Conservation (phyloP, 2,888 invertebrate species). For the Ypsolopha sequella region DNA sequence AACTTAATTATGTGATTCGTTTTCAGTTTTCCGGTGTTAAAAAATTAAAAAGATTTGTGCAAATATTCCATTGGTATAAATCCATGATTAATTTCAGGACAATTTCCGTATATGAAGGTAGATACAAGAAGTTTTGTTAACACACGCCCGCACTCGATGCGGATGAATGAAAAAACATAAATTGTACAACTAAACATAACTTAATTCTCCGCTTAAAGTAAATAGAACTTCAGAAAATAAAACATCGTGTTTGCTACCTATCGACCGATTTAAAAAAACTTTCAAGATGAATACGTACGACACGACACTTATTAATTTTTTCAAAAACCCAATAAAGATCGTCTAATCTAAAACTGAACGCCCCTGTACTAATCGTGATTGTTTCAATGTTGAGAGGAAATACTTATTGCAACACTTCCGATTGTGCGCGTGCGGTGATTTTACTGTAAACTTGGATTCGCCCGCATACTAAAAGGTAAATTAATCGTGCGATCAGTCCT, state of each 20-base stretch:
- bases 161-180: conserved; percentile 13
- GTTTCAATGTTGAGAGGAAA: too few species aligned
- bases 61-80: too few species aligned
- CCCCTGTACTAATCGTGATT: too few species aligned
- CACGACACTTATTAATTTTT: background rate
- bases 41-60: too few species aligned
- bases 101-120: background rate
- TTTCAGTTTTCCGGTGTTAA: too few species aligned
- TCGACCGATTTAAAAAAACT: conserved; percentile 7
- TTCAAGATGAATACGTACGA: conserved; percentile 12
- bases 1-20: too few species aligned
- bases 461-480: too few species aligned
- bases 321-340: background rate
- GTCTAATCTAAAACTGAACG: background rate
- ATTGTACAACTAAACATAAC: conserved; percentile 2
- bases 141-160: conserved; percentile 38
- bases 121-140: background rate
- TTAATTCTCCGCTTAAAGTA: background rate
- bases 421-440: too few species aligned
- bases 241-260: background rate
- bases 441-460: too few species aligned
- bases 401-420: too few species aligned
- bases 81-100: too few species aligned
- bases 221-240: background rate
- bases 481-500: too few species aligned